Base-by-base conservation (phyloP, 2,797 vertebrate genomes). In the Anas bernieri region DNA sequence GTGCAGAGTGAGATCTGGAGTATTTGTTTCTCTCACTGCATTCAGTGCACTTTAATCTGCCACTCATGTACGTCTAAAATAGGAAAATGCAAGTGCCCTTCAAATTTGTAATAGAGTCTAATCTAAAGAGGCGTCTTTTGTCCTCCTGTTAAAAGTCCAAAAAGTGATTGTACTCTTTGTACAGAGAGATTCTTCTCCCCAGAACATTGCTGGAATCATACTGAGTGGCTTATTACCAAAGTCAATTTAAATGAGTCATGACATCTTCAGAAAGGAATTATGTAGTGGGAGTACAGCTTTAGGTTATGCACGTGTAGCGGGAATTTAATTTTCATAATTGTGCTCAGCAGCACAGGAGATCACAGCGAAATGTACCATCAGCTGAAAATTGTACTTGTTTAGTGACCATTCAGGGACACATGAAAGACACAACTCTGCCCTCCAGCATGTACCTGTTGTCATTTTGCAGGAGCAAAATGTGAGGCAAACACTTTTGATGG, bases 401-500 rank as follows among this genome's bases (percentile, higher is more conserved):
- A 72, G 31, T 1, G 12, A 14, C 52, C 2, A 0, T 45, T 1
- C 31, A 21, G 18, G 68, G 55, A 45, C 35, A 2, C 25, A 9
- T 41, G 56, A 46, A 48, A 7, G 83, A 30, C 76, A 14, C 55
- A 63, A 10, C 35, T 85, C 35, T 83, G 58, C 54, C 76, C 69
- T 22, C 33, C 90, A 83, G 17, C 22, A 2, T 20, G 14, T 78
- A 28, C 33, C 73, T 94, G 74, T 82, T 39, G 6, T 50, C 41
- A 2, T 91, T 76, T 59, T 55, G 43, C 96, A 99, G 99, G 99
- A 77, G 99, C 99, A 4, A 99, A 98, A 97, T 99, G 99, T 86
- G 99, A 99, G 95, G 99, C 98, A 91, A 99, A 99, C 98, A 99
- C 99, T 3, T 99, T 99, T 77, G 99, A 99, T 39, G 99, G 99